Evolutionary conservation across 2,888 invertebrate species (phyloP).

Genomic region (Drosophila anomalata): DNA sequence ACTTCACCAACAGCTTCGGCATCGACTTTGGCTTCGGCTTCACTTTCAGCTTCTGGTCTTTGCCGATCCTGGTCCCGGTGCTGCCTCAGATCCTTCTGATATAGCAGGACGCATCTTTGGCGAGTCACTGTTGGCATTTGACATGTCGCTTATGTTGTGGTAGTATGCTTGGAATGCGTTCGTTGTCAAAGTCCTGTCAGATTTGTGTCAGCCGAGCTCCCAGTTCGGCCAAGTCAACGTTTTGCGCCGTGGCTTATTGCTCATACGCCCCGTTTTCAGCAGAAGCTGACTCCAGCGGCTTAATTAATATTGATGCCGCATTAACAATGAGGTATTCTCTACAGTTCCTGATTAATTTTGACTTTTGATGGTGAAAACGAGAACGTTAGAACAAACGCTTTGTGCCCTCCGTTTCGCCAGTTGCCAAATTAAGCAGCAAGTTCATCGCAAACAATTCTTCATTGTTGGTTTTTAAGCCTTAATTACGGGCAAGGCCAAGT

Average conservation of each 20-base stretch:
- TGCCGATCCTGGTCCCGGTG: not conserved
- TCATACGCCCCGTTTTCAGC: conserved; percentile 45
- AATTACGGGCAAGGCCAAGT: conserved; percentile 58
- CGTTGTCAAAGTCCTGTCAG: conserved; percentile 74
- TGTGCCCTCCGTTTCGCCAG: conserved; percentile 43
- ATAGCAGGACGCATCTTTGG: conserved; percentile 69
- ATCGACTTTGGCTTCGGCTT: not conserved
- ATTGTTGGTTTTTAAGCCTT: conserved; percentile 63
- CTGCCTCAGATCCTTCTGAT: conserved; percentile 42
- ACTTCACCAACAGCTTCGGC: conserved; percentile 18
- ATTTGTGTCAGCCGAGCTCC: conserved; percentile 63
- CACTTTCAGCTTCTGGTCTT: not conserved
- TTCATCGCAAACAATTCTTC: conserved; percentile 59
- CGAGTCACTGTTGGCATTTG: conserved; percentile 68
- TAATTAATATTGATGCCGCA: conserved; percentile 76
- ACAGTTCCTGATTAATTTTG: conserved; percentile 68
- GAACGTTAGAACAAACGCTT: conserved; percentile 48
- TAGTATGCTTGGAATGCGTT: conserved; percentile 75
- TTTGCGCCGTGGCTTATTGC: conserved; percentile 43
- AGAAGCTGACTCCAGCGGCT: conserved; percentile 19
- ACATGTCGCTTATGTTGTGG: conserved; percentile 73
- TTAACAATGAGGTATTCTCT: conserved; percentile 67
- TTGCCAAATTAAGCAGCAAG: conserved; percentile 62
- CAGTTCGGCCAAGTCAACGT: conserved; percentile 39
- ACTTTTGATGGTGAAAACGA: conserved; percentile 56